Base-by-base conservation (phyloP, 1,140 invertebrate species). In the Cydia amplana region DNA sequence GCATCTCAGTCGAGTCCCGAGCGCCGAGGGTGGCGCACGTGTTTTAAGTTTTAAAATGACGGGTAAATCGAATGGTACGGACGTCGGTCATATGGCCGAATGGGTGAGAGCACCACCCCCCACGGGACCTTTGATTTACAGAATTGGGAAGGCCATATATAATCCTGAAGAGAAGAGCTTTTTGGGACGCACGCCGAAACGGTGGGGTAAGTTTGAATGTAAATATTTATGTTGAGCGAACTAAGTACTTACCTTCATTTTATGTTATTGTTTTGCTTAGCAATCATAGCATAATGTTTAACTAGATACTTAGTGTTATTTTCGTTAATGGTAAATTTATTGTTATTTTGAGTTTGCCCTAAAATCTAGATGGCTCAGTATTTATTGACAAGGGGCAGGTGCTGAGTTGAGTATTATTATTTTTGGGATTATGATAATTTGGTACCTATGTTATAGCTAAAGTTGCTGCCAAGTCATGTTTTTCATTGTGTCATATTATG, bases 151-250 rank as follows among this genome's bases (percentile, higher is more conserved):
- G 80, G 93, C 93, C 28, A 85, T 97, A 51, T 97, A 96, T 88
- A 94, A 97, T 93, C 93, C 94, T 0, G 89, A 95, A 12, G 94
- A 94, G 72, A 94, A 93, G 77, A 93, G 95, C 70, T 93, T 96
- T 80, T 91, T 97, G 12, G 96, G 96, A 28, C 93, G 96, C 80
- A 97, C 95, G 63, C 92, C 90, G 1, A 94, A 94, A 85, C 95
- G 95, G 93, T 97, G 97, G 97, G 95, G 96, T 97, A 94, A 95
- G 94, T 94, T 70, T 75, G 51, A 25, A 64, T 65, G 72, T 51
- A 65, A 74, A 74, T 28, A 18, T 76, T 49, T 28, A 60, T 46
- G 14, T 46, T 43, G 40, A 9, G 9, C 43, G 16, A 16, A n/a
- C 14, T 49, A 1, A 14, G 46, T 46, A 43, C 0, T 7, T 60